phyloP scores from a whole-genome alignment of 1,140 invertebrate genomes.

The Ladona fulva region DNA sequence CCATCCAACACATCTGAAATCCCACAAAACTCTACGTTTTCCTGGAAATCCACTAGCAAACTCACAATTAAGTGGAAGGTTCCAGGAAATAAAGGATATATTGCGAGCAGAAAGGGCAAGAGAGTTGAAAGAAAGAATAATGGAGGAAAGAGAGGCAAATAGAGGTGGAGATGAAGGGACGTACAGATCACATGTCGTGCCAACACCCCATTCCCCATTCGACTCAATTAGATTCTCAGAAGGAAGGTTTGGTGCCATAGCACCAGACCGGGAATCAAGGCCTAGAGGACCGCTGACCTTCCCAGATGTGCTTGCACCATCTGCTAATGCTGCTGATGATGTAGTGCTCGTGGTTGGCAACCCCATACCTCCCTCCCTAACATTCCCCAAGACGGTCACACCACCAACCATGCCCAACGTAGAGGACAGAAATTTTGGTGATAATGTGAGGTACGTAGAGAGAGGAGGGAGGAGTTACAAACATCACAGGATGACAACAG shows the following conservation, averaged over 20 bases:
- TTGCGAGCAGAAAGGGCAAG: slow-evolving; percentile 54
- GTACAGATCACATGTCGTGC: neutral
- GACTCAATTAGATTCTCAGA: neutral
- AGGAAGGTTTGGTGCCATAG: neutral
- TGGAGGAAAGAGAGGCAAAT: slow-evolving; percentile 46
- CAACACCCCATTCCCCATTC: neutral
- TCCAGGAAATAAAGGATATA: slow-evolving; percentile 50
- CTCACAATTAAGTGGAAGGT: slow-evolving; percentile 48
- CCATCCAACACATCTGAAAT: slow-evolving; percentile 29
- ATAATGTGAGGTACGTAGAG: slow-evolving; percentile 1
- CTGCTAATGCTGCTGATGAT: slow-evolving; percentile 13
- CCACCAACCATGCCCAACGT: neutral
- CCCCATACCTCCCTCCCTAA: neutral
- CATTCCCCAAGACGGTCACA: slow-evolving; percentile 6
- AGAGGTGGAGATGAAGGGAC: slow-evolving; percentile 1
- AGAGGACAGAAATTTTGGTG: neutral
- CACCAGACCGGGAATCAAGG: neutral
- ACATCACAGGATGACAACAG: slow-evolving; percentile 1
- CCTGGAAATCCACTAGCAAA: slow-evolving; percentile 31
- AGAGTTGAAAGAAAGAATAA: slow-evolving; percentile 51
- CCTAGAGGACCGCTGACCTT: neutral
- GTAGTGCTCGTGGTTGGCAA: neutral
- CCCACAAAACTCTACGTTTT: slow-evolving; percentile 27
- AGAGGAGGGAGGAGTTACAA: neutral
- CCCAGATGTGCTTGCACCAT: slow-evolving; percentile 5